These are phyloP conservation scores for Stomatorhinus walkeri DNA, from an alignment of 2,797 vertebrate genomes.

Conservation along the genomic window DNA sequence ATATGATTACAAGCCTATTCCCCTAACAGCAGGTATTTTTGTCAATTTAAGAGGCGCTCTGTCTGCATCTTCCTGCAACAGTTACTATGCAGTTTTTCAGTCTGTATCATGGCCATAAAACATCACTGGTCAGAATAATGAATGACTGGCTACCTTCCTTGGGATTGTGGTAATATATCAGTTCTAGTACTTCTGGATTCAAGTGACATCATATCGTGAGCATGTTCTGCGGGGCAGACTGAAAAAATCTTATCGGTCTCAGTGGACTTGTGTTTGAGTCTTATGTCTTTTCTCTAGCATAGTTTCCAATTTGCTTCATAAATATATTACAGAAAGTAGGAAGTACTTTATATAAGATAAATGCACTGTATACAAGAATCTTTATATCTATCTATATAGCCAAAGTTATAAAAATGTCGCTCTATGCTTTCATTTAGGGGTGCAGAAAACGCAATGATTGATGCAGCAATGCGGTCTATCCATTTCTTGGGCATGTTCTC, in stretches of 20 bases:
- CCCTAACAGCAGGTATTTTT: neutral
- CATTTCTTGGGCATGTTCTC: neutral
- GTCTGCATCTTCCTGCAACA: neutral
- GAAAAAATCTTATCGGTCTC: neutral
- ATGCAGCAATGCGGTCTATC: neutral
- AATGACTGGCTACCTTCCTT: neutral
- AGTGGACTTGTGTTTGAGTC: neutral
- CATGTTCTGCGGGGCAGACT: neutral
- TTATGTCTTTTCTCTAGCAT: neutral
- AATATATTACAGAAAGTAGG: neutral
- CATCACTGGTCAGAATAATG: neutral
- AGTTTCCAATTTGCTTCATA: neutral
- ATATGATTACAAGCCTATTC: neutral
- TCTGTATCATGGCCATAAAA: neutral
- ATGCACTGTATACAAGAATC: neutral
- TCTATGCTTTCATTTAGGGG: neutral
- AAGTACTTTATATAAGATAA: neutral
- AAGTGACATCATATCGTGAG: neutral
- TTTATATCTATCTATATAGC: neutral
- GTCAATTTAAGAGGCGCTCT: neutral
- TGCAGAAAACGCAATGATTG: neutral
- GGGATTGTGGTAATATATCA: neutral
- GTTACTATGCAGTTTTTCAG: neutral
- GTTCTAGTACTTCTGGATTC: neutral
- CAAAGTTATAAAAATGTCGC: neutral